These are phyloP conservation scores for Hyles vespertilio DNA, from an alignment of 1,140 invertebrate species.

Conservation along the genomic window DNA sequence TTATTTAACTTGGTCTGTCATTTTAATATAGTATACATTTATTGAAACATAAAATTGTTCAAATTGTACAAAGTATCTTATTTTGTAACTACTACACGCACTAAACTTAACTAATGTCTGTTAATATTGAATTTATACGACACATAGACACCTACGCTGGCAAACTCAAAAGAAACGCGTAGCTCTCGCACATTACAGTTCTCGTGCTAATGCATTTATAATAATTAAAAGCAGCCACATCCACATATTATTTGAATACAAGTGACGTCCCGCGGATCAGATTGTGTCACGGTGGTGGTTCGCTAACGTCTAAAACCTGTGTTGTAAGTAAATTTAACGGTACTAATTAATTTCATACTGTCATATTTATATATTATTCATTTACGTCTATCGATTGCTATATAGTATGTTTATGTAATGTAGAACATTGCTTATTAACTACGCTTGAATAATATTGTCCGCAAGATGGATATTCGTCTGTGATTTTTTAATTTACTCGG, in stretches of 20 bases:
- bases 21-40: too few species aligned
- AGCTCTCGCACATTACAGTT: too few species aligned
- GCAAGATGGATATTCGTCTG: too few species aligned
- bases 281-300: conserved; percentile 53
- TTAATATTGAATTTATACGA: too few species aligned
- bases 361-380: conserved; percentile 12
- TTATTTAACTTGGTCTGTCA: too few species aligned
- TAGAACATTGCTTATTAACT: conserved; percentile 8
- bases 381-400: conserved; percentile 6
- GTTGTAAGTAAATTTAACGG: conserved; percentile 64
- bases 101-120: conserved; percentile 6
- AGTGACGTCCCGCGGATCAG: conserved; percentile 36
- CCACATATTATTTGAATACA: conserved; percentile 13
- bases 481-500: too few species aligned
- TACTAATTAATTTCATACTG: conserved; percentile 41
- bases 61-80: too few species aligned
- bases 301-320: conserved; percentile 46
- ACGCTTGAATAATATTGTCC: conserved; percentile 6
- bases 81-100: background rate
- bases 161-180: too few species aligned
- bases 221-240: background rate
- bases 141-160: too few species aligned
- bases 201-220: background rate
- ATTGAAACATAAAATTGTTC: too few species aligned
- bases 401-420: conserved; percentile 1